These are phyloP conservation scores for Diachasma alloeum DNA, from an alignment of 1,140 invertebrate species.

Conservation along the genomic window DNA sequence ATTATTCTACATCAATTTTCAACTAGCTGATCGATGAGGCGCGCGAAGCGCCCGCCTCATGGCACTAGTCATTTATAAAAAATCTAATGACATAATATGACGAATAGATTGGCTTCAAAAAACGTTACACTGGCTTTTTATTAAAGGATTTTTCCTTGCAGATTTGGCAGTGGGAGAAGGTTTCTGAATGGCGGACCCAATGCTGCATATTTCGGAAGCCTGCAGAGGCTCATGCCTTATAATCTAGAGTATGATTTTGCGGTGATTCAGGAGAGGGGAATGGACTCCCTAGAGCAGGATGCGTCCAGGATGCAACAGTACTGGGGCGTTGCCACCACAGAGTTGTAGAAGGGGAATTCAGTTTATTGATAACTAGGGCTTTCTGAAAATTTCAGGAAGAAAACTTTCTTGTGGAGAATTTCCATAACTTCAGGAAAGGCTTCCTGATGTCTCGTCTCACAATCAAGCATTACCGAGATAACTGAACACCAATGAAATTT, in stretches of 20 bases:
- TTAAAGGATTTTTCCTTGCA: neutral
- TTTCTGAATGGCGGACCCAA: conserved; percentile 76
- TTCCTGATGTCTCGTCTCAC: no score
- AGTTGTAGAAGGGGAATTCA: conserved; percentile 66
- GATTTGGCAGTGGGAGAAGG: conserved; percentile 63
- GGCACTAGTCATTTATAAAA: no score
- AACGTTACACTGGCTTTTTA: neutral
- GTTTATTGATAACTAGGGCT: no score
- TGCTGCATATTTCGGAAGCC: conserved; percentile 85
- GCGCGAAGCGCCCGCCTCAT: no score
- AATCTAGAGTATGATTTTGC: conserved; percentile 86
- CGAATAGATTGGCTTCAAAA: no score
- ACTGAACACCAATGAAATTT: no score
- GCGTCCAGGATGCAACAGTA: conserved; percentile 82
- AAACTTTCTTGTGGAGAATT: no score
- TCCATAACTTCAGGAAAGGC: no score
- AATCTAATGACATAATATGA: neutral
- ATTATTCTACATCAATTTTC: no score
- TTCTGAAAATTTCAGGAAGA: no score
- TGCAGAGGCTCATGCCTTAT: conserved; percentile 84
- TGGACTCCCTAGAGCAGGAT: conserved; percentile 80
- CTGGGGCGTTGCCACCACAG: conserved; percentile 86
- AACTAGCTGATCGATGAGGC: no score
- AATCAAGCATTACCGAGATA: no score
- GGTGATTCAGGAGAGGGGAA: conserved; percentile 77